phyloP scores from a whole-genome alignment of 2,797 vertebrate genomes.

The Luscinia luscinia region DNA sequence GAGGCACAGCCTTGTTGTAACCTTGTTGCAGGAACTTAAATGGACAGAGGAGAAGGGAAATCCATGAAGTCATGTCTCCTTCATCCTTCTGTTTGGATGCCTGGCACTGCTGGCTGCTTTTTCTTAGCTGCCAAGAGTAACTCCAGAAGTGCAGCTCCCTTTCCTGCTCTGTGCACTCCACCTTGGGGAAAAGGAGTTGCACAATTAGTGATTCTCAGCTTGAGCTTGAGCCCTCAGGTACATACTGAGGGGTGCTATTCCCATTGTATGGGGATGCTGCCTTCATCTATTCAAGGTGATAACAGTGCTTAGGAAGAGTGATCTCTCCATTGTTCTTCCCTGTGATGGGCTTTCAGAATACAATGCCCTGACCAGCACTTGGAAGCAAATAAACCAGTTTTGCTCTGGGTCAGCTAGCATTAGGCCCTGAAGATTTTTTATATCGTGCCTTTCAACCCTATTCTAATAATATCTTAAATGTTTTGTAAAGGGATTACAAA shows the following conservation, averaged over 20 bases:
- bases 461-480: neutral
- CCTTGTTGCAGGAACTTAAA: neutral
- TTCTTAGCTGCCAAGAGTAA: neutral
- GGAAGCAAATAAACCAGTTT: neutral
- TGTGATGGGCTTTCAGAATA: neutral
- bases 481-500: neutral
- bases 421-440: neutral
- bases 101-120: neutral
- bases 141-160: neutral
- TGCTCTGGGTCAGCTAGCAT: neutral
- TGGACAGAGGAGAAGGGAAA: neutral
- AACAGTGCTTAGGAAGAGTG: neutral
- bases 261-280: neutral
- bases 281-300: neutral
- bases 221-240: neutral
- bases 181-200: neutral
- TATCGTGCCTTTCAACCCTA: no score
- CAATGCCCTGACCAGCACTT: neutral
- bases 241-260: neutral
- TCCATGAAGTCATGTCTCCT: neutral
- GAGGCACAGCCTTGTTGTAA: neutral
- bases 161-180: neutral
- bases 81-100: neutral
- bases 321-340: neutral
- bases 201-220: neutral